A percentile compares a stretch with the other conserved stretches of the same genome.
phyloP scores from a whole-genome alignment of 2,797 vertebrate genomes.

The Epinephelus coioides region DNA sequence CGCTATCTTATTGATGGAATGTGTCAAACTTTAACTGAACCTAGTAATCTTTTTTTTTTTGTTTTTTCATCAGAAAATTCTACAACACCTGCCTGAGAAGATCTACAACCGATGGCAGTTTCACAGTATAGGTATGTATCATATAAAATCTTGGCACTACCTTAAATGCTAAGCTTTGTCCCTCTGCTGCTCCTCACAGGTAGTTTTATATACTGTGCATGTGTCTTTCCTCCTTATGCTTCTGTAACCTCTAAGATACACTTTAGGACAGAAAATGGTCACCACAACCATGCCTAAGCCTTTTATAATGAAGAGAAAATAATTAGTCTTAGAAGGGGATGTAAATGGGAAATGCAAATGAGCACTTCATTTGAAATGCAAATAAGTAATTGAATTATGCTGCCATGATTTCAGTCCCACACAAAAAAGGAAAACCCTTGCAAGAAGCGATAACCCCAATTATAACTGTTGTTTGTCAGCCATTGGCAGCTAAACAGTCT shows the following conservation, averaged over 20 bases:
- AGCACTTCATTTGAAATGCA: slow-evolving; percentile 84
- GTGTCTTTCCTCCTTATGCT: slow-evolving; percentile 29
- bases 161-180: background rate
- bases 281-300: slow-evolving; percentile 60
- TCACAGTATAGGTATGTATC: slow-evolving; percentile 97
- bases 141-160: background rate
- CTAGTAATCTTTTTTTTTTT: background rate
- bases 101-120: slow-evolving; percentile 99
- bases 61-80: slow-evolving; percentile 92
- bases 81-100: slow-evolving; percentile 97
- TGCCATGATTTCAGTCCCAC: slow-evolving; percentile 74
- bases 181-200: background rate
- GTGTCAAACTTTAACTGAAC: background rate
- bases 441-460: slow-evolving; percentile 80
- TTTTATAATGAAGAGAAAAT: slow-evolving; percentile 76
- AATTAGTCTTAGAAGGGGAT: slow-evolving; percentile 78
- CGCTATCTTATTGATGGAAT: background rate
- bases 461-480: slow-evolving; percentile 68
- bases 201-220: slow-evolving; percentile 2
- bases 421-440: slow-evolving; percentile 61
- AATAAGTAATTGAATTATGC: slow-evolving; percentile 85
- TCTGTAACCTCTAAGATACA: slow-evolving; percentile 57
- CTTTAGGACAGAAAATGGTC: slow-evolving; percentile 54
- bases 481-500: slow-evolving; percentile 53
- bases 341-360: slow-evolving; percentile 85